Evolutionary conservation across 2,888 invertebrate species (phyloP).

Genomic region (Tipula vernalis): DNA sequence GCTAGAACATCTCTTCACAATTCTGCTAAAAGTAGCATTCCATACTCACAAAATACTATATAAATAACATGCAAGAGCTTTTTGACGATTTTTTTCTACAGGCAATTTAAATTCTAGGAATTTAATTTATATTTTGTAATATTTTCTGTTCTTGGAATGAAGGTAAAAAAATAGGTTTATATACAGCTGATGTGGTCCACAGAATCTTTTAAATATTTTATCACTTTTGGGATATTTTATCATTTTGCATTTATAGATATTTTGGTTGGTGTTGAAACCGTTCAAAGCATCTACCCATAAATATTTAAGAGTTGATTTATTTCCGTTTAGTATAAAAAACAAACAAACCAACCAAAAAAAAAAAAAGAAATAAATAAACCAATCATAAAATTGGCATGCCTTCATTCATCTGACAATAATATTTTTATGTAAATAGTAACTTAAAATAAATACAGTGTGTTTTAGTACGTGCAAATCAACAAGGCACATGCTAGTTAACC

Average conservation of each 20-base stretch:
- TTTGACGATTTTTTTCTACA: neutral
- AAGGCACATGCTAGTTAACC: neutral
- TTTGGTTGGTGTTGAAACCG: neutral
- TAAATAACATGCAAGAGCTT: neutral
- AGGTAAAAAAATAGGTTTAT: neutral
- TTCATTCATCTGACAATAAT: neutral
- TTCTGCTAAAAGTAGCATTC: neutral
- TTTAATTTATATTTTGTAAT: neutral
- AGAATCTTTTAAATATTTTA: neutral
- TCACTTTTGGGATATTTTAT: neutral
- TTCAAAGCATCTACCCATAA: neutral
- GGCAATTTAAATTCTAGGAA: neutral
- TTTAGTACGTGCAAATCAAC: neutral
- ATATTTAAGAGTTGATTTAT: neutral
- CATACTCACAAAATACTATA: neutral
- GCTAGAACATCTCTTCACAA: neutral
- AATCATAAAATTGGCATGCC: neutral
- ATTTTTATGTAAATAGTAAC: neutral
- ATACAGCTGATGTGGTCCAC: neutral
- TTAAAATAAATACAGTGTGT: neutral
- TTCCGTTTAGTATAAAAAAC: neutral
- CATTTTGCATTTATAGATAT: neutral
- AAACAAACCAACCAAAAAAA: neutral
- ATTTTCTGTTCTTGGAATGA: neutral
- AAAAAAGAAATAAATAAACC: neutral